A percentile compares a stretch with the other conserved stretches of the same genome.
Conservation (phyloP, 2,797 vertebrate species). For the Echiichthys vipera region DNA sequence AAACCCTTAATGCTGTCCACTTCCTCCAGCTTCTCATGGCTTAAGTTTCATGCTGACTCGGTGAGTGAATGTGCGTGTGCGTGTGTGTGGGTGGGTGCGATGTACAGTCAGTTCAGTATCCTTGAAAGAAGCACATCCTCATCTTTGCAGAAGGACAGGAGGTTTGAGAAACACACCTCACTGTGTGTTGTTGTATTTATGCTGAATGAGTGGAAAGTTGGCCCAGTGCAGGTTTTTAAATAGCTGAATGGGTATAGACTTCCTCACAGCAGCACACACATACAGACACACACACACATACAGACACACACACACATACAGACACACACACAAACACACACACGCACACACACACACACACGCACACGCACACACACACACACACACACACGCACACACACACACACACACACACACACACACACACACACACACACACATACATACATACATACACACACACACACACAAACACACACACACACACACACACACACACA, state of each 20-base stretch:
- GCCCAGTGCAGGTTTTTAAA: constrained; percentile 66
- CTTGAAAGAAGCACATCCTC: constrained; percentile 65
- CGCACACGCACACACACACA: background rate
- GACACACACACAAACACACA: constrained; percentile 10
- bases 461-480: constrained; percentile 19
- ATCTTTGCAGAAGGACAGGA: constrained; percentile 62
- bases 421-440: background rate
- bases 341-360: constrained; percentile 6
- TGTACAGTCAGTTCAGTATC: constrained; percentile 55
- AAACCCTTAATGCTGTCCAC: constrained; percentile 69
- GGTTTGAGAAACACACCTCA: constrained; percentile 61
- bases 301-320: background rate
- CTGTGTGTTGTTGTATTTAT: constrained; percentile 62
- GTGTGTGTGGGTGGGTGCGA: background rate
- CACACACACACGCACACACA: constrained; percentile 17
- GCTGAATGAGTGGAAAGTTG: constrained; percentile 75
- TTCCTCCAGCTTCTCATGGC: constrained; percentile 71
- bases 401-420: constrained; percentile 2
- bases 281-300: constrained; percentile 1
- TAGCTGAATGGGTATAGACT: constrained; percentile 73
- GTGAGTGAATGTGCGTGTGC: constrained; percentile 18
- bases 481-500: constrained; percentile 2
- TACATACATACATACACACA: constrained; percentile 9
- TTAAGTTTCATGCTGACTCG: constrained; percentile 80
- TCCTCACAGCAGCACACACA: constrained; percentile 24